Evolutionary conservation across 2,113 vertebrate species (phyloP), one percentile per base, ranked within the genome.

Genomic region (Sphaerodactylus townsendi): DNA sequence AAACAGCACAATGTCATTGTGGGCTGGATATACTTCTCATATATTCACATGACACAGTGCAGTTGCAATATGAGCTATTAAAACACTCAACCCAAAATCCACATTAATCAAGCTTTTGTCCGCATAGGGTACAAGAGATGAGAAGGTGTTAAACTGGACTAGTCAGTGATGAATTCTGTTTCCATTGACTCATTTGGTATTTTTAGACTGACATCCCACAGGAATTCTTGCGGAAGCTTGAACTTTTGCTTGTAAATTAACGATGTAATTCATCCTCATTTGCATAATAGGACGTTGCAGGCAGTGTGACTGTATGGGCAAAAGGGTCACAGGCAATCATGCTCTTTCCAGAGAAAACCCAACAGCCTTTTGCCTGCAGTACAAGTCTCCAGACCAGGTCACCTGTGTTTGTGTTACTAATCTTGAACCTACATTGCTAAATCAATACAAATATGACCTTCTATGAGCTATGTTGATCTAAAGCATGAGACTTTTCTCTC

Each of bases 381-480:
- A 19, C 19, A 33, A 46, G 2, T 33, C 53, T 62, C 62, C 68
- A 25, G 35, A 23, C 23, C 73, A 56, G 64, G 46, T 68, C 46
- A 76, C 30, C 39, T 30, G 21, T 15, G 64, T 69, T 68, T 76
- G 46, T 37, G 28, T 13, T 50, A 10, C 15, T 39, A 48, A 78
- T 41, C 37, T 62, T 72, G 62, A 44, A 33, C 64, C 2, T 25
- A 62, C 4, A 28, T 59, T 0, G 0, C 25, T 25, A 72, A 25
- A 44, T 8, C 79, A 81, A 74, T 1, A 35, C 3, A 65, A 82
- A 79, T 44, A 0, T 41, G 3, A 79, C 9, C 70, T 81, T 85
- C 71, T 70, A 66, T 78, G 44, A 44, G 10, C 10, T 14, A 30
- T n/a, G 62, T 15, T 71, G 41, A 86, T 83, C 28, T 65, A 65